Conservation (phyloP, 2,888 invertebrate genomes). For the Lobophora halterata region DNA sequence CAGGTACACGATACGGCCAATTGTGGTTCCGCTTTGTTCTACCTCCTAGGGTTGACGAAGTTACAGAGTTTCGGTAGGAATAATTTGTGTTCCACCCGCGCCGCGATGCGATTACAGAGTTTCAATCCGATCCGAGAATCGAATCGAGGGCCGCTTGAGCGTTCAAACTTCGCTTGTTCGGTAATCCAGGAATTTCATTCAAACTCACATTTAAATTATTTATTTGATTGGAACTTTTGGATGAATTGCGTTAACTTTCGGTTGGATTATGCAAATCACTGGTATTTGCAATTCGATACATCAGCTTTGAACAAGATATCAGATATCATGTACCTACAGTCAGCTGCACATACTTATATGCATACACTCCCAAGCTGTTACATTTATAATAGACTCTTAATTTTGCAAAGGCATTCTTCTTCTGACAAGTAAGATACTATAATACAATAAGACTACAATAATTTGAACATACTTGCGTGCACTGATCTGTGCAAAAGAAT, state of each 20-base stretch:
- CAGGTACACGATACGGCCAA: slow-evolving; percentile 68
- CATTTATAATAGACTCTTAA: too few species aligned
- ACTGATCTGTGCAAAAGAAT: too few species aligned
- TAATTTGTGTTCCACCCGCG: slow-evolving; percentile 76
- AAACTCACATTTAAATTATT: slow-evolving; percentile 13
- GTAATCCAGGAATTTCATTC: slow-evolving; percentile 38
- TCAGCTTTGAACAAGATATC: too few species aligned
- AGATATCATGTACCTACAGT: too few species aligned
- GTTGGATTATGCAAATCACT: background rate
- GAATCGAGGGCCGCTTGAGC: slow-evolving; percentile 58
- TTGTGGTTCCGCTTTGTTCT: slow-evolving; percentile 78
- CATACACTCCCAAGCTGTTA: too few species aligned
- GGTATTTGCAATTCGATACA: too few species aligned
- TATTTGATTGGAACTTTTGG: slow-evolving; percentile 7
- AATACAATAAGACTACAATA: too few species aligned
- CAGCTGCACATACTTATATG: too few species aligned
- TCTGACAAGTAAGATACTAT: too few species aligned
- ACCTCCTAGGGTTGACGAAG: slow-evolving; percentile 75
- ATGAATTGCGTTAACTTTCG: slow-evolving; percentile 8
- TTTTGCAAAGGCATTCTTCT: too few species aligned
- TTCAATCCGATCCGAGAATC: slow-evolving; percentile 69
- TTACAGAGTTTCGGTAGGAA: slow-evolving; percentile 73
- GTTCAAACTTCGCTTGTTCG: slow-evolving; percentile 56
- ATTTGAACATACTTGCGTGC: too few species aligned
- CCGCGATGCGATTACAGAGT: slow-evolving; percentile 70